Base-by-base conservation (phyloP, 2,113 vertebrate species). In the Dipodomys stephensi region DNA sequence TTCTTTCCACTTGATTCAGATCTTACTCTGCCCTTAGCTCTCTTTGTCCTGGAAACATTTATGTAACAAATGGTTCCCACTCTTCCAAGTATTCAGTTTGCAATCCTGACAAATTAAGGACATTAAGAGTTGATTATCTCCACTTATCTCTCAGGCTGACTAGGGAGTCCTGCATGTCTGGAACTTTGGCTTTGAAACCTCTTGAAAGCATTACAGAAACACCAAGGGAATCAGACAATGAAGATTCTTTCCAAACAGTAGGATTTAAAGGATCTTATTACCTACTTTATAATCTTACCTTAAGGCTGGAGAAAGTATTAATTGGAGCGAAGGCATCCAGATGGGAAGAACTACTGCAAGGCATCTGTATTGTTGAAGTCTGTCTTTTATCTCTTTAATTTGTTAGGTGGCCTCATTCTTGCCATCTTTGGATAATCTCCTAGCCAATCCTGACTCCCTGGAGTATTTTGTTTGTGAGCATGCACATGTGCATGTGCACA, bases 191-290 rank as follows among this genome's bases (percentile, higher is more conserved):
- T 85, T 96, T 89, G 94, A 97, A 97, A 96, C 93, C 96, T 95
- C 87, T 57, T 95, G 94, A 84, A 94, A 94, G 78, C 20, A 2
- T 95, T 95, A 78, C 81, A 93, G 90, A 92, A 95, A 97, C 97
- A 82, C 72, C 92, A 92, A 88, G 96, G 89, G 97, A 96, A 97
- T 97, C 97, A 97, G 96, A 97, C 97, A 87, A 92, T 97, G 97
- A 97, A 95, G 90, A 97, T 97, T 97, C 93, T 96, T 95, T 94
- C 90, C 95, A 96, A 97, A 97, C 96, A 97, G 95, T 96, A 95
- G 96, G 97, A 96, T 94, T 96, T 97, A 96, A 76, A 94, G 84
- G 97, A 97, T 97, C 96, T 96, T 96, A 95, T 96, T 97, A 97
- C 95, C 96, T 93, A 83, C 96, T 97, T 96, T 85, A 94, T 97